A percentile compares a stretch with the other conserved stretches of the same genome.
Conservation (phyloP, 2,888 invertebrate genomes). For the Branchipolynoe longqiensis region DNA sequence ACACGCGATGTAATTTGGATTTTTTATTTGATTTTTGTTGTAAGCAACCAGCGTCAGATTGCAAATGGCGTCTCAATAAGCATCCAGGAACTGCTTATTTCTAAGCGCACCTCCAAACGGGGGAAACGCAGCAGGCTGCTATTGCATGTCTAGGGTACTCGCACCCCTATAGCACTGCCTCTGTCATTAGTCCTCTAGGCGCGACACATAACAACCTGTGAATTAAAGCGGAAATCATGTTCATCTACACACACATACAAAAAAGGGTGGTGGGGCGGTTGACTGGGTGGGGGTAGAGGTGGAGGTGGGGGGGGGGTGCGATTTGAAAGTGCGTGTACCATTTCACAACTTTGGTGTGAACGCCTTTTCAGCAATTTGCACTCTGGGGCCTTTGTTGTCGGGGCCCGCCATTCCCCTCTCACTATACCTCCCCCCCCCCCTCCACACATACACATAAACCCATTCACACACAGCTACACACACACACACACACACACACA, state of each 20-base stretch:
- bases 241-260: constrained; percentile 33
- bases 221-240: constrained; percentile 55
- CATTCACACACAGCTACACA: too few species aligned
- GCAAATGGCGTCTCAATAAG: constrained; percentile 46
- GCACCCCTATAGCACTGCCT: background rate
- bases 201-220: constrained; percentile 42
- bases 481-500: too few species aligned
- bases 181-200: constrained; percentile 28
- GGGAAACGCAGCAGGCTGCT: background rate
- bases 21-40: too few species aligned
- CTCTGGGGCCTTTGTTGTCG: constrained; percentile 26
- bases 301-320: background rate
- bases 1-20: background rate
- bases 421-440: background rate
- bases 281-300: background rate
- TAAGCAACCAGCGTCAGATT: constrained; percentile 38
- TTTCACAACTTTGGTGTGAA: constrained; percentile 58
- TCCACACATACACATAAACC: too few species aligned
- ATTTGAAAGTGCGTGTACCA: constrained; percentile 50
- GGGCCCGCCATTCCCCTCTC: background rate
- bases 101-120: background rate
- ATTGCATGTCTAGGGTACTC: constrained; percentile 42
- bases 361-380: constrained; percentile 55
- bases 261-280: too few species aligned
- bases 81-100: constrained; percentile 26